These are phyloP conservation scores for Tribolium castaneum DNA, from an alignment of 1,140 invertebrate genomes.

Conservation along the genomic window DNA sequence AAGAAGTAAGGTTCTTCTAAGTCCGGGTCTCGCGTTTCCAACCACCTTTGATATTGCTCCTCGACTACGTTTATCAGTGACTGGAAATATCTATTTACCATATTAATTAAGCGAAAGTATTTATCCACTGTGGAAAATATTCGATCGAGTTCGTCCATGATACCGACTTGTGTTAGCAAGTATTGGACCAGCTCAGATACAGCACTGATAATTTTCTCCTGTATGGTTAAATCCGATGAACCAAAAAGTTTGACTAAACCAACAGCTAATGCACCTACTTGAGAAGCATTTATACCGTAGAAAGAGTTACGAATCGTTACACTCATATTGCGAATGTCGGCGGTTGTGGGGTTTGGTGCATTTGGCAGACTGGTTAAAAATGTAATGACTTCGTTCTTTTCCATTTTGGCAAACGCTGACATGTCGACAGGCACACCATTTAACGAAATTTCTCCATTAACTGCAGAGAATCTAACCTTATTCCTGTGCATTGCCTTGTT, in stretches of 20 bases:
- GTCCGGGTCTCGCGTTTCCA: slow-evolving; percentile 2
- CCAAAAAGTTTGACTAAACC: slow-evolving; percentile 16
- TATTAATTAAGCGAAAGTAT: slow-evolving; percentile 31
- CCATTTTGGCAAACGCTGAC: slow-evolving; percentile 50
- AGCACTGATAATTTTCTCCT: slow-evolving; percentile 23
- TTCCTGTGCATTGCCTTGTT: slow-evolving; percentile 56
- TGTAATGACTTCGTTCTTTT: slow-evolving; percentile 41
- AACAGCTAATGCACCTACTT: slow-evolving; percentile 3
- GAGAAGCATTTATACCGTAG: not conserved
- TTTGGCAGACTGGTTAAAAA: slow-evolving; percentile 44
- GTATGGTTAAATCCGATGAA: slow-evolving; percentile 12
- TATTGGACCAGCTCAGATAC: not conserved
- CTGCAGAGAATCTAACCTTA: slow-evolving; percentile 54
- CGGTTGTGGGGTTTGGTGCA: slow-evolving; percentile 25
- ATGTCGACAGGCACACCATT: slow-evolving; percentile 56
- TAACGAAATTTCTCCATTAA: slow-evolving; percentile 52
- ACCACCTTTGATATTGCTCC: slow-evolving; percentile 39
- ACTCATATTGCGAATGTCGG: not conserved
- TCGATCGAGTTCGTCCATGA: not conserved
- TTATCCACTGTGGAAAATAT: slow-evolving; percentile 39
- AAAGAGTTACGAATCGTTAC: not conserved
- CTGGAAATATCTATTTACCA: slow-evolving; percentile 46
- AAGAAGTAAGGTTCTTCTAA: slow-evolving; percentile 30
- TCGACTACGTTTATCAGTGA: slow-evolving; percentile 23
- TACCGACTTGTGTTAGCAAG: not conserved